These are phyloP conservation scores for Leptothorax acervorum DNA, from an alignment of 2,888 invertebrate genomes.

Conservation along the genomic window DNA sequence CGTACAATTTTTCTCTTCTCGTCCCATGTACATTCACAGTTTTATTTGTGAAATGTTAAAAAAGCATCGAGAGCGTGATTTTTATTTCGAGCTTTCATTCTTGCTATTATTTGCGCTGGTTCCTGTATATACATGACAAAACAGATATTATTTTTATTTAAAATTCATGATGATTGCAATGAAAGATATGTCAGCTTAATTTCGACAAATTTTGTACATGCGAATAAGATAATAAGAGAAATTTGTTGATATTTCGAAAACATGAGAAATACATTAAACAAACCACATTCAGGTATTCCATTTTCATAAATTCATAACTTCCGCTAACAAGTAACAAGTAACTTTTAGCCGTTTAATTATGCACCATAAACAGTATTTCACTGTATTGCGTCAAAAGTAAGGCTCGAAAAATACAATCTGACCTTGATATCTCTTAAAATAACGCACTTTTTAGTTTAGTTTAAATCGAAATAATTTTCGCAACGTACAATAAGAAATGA, in stretches of 20 bases:
- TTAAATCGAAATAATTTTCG: not conserved
- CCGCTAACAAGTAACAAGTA: not conserved
- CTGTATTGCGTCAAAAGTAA: not conserved
- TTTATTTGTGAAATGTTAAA: slow-evolving; percentile 21
- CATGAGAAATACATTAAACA: not conserved
- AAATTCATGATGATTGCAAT: not conserved
- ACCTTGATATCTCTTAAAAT: not conserved
- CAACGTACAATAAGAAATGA: not conserved
- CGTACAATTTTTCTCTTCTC: slow-evolving; percentile 21
- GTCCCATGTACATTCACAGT: not conserved
- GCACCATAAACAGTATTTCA: not conserved
- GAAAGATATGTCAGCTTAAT: not conserved
- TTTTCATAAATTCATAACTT: not conserved
- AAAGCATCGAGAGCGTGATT: not conserved
- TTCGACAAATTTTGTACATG: not conserved
- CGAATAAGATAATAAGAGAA: not conserved
- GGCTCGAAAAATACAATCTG: not conserved
- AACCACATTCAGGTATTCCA: not conserved
- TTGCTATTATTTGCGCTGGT: not conserved
- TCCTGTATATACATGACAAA: not conserved
- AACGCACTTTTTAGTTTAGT: not conserved
- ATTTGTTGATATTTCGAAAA: slow-evolving; percentile 3
- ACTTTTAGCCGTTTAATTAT: not conserved
- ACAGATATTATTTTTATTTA: slow-evolving; percentile 8
- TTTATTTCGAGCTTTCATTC: not conserved